Percentiles rank a stretch among this genome's conserved stretches.
Evolutionary conservation across 2,888 invertebrate species (phyloP).

Genomic region (Teinopalpus imperialis): DNA sequence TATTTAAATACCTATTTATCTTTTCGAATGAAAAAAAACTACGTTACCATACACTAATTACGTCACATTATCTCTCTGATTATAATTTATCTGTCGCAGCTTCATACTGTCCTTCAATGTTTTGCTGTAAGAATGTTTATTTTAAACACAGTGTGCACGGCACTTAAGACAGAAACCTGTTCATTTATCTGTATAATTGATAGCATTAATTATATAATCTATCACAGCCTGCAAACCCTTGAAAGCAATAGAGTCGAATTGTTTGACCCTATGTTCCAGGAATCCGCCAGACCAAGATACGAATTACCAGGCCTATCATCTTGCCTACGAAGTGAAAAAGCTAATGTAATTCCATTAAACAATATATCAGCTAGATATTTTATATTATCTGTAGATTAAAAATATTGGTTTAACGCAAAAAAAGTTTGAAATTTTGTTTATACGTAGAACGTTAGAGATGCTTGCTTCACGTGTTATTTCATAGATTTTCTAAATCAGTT

Average conservation of each 20-base stretch:
- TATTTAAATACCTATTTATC: conserved; percentile 13
- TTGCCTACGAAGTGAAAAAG: conserved; percentile 99
- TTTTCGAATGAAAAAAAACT: conserved; percentile 1
- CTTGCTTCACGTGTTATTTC: conserved; percentile 46
- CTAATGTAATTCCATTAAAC: conserved; percentile 92
- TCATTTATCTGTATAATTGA: conserved; percentile 29
- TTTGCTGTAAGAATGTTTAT: conserved; percentile 35
- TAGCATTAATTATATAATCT: conserved; percentile 26
- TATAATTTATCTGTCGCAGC: conserved; percentile 48
- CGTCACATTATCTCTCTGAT: conserved; percentile 27
- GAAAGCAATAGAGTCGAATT: conserved; percentile 61
- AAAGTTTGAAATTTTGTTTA: conserved; percentile 18
- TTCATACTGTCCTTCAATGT: conserved; percentile 35
- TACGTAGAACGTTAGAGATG: conserved; percentile 45
- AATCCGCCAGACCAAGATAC: conserved; percentile 92
- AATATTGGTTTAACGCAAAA: conserved; percentile 18
- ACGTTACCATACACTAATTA: conserved; percentile 22
- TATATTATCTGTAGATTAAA: conserved; percentile 28
- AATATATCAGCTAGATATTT: conserved; percentile 70
- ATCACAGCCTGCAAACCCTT: conserved; percentile 34
- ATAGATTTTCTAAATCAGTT: conserved; percentile 26
- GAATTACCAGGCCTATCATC: conserved; percentile 98
- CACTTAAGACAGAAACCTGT: conserved; percentile 35
- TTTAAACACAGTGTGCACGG: conserved; percentile 47
- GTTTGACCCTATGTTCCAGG: conserved; percentile 91